Evolutionary conservation across 2,797 vertebrate genomes (phyloP), one percentile per base, ranked within the genome.

Genomic region (Propithecus perrieri): DNA sequence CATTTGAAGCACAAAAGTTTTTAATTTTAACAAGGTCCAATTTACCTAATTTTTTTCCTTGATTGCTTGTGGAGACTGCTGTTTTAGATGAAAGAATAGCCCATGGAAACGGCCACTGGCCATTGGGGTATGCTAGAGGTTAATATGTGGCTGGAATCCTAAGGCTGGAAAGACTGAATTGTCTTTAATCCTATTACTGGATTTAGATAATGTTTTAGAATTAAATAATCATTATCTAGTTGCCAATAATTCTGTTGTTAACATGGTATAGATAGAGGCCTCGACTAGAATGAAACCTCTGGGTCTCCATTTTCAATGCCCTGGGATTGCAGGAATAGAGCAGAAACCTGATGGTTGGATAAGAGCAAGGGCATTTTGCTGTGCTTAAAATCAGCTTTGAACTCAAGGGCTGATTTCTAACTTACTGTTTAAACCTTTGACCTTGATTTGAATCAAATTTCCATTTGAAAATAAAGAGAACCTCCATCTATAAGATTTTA

Each of bases 151-250:
- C 28, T 65, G 61, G 71, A 61, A 85, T 81, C 59, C 69, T 87
- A 80, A 91, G 59, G 43, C 41, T 74, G 61, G 83, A 90, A 75
- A 92, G 46, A 76, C 53, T 90, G 75, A 94, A 96, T 87, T 93
- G 92, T 85, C 85, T 97, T 90, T 94, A 96, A 96, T 96, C 69
- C 86, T 96, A 89, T 96, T 96, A 93, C 67, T 96, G 43, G 91
- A 88, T 89, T 97, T 94, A 94, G 74, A 84, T 85, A 92, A 94
- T 59, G 28, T 93, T 96, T 97, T 87, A 80, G 85, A 97, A 96
- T 94, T 88, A 97, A 90, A 90, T 95, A 75, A 96, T 89, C 74
- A 93, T 72, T 96, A 94, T 87, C 71, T 94, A 91, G 38, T 92
- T 91, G 43, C 72, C 69, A 85, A 92, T 53, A 96, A 46, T 89